Percentiles rank a stretch among this genome's conserved stretches.
These are phyloP conservation scores for Halichondria panicea DNA, from an alignment of 37 sponge, comb jelly and placozoan genomes.

Conservation along the genomic window DNA sequence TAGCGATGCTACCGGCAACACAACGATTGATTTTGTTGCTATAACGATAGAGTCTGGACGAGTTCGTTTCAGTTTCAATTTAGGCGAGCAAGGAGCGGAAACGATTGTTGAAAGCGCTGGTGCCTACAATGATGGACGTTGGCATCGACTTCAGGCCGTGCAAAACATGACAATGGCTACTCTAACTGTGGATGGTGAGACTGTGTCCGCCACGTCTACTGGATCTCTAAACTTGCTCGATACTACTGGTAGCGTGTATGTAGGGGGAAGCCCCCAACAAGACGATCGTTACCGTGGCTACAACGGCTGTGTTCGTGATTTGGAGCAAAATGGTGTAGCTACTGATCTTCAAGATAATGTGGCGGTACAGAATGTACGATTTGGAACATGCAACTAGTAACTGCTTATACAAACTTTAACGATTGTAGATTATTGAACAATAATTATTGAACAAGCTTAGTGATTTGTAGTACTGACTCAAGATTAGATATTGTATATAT, in stretches of 20 bases:
- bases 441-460: neutral
- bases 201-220: neutral
- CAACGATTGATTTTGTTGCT: conserved; percentile 34
- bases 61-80: conserved; percentile 22
- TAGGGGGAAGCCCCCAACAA: conserved; percentile 27
- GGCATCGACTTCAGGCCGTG: conserved; percentile 29
- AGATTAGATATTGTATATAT: neutral
- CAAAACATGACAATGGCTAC: conserved; percentile 15
- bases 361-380: conserved; percentile 21
- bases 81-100: conserved; percentile 6
- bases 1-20: conserved; percentile 23
- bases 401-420: no score
- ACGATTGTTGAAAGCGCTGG: neutral
- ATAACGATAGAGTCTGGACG: conserved; percentile 8
- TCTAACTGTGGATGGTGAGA: conserved; percentile 24
- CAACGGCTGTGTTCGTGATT: conserved; percentile 37
- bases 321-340: conserved; percentile 27
- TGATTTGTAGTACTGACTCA: neutral
- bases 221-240: conserved; percentile 28
- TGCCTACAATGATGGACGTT: conserved; percentile 28
- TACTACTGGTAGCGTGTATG: conserved; percentile 27
- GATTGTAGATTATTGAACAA: no score
- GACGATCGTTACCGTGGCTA: conserved; percentile 12
- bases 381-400: conserved; percentile 56
- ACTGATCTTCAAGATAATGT: conserved; percentile 14